Evolutionary conservation across 2,113 vertebrate species (phyloP).

Genomic region (Platichthys stellatus): DNA sequence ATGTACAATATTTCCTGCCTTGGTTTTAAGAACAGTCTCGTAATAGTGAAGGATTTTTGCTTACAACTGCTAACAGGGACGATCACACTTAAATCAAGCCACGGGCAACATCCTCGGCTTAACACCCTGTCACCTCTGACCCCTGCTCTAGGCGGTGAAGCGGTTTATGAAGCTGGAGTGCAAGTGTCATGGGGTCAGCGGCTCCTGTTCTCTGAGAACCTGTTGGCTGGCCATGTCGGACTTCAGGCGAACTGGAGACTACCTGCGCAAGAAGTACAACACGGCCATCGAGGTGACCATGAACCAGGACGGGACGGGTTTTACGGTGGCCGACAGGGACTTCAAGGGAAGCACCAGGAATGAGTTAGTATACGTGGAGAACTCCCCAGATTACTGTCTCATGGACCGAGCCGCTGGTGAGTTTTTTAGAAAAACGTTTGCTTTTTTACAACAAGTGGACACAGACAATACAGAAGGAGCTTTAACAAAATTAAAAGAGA

Average conservation of each 20-base stretch:
- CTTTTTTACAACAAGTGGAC: no score
- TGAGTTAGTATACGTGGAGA: constrained; percentile 96
- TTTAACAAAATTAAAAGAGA: background rate
- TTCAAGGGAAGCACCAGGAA: constrained; percentile 92
- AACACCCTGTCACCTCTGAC: constrained; percentile 72
- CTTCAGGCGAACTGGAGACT: constrained; percentile 94
- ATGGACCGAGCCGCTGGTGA: constrained; percentile 94
- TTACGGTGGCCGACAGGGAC: constrained; percentile 91
- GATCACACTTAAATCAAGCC: constrained; percentile 42
- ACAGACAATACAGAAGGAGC: background rate
- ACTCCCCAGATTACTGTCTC: constrained; percentile 97
- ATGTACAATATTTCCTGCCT: no score
- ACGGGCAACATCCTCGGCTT: constrained; percentile 52
- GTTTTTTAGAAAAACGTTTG: background rate
- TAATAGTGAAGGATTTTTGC: background rate
- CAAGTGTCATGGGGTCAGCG: constrained; percentile 98
- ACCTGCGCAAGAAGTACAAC: constrained; percentile 94
- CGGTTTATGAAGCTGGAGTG: constrained; percentile 98
- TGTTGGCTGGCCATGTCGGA: constrained; percentile 97
- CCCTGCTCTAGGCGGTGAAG: constrained; percentile 90
- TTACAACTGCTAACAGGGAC: background rate
- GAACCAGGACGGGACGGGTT: constrained; percentile 96
- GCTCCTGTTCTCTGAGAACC: constrained; percentile 96
- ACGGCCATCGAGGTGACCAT: constrained; percentile 95
- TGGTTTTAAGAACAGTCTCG: no score